Evolutionary conservation across 2,888 invertebrate species (phyloP).

Genomic region (Drosophila villosipedis): DNA sequence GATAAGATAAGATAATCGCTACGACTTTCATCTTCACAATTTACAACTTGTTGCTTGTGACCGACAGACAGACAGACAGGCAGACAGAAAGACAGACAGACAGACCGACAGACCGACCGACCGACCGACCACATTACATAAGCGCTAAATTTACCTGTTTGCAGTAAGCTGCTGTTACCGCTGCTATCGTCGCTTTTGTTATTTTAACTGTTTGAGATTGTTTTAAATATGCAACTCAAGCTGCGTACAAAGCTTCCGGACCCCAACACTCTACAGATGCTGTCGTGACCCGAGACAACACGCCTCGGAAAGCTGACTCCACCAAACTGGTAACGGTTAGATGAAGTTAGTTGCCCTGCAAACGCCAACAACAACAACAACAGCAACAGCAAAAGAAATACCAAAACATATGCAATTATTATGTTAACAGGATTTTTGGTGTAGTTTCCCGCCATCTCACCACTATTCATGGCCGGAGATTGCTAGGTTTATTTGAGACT

Average conservation of each 20-base stretch:
- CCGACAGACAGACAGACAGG: background rate
- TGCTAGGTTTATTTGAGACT: background rate
- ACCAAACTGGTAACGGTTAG: conserved; percentile 21
- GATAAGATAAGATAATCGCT: conserved; percentile 28
- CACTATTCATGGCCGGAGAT: background rate
- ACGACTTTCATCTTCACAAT: conserved; percentile 44
- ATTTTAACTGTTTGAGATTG: conserved; percentile 75
- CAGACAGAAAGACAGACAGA: background rate
- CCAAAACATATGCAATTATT: conserved; percentile 18
- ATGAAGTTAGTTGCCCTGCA: conserved; percentile 12
- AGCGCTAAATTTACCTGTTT: conserved; percentile 77
- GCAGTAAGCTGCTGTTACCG: conserved; percentile 48
- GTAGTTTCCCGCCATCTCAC: conserved; percentile 14
- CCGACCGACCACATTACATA: conserved; percentile 68
- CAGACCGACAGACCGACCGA: conserved; percentile 18
- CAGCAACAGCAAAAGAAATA: background rate
- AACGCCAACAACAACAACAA: background rate
- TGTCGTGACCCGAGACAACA: conserved; percentile 42
- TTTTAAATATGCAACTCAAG: conserved; percentile 68
- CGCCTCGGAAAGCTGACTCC: conserved; percentile 18
- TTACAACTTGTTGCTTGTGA: conserved; percentile 34
- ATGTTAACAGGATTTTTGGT: conserved; percentile 42
- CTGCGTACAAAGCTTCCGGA: conserved; percentile 50
- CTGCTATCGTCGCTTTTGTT: conserved; percentile 48
- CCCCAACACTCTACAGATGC: conserved; percentile 30